phyloP scores from a whole-genome alignment of 2,888 invertebrate genomes.

The Drosophila putrida region DNA sequence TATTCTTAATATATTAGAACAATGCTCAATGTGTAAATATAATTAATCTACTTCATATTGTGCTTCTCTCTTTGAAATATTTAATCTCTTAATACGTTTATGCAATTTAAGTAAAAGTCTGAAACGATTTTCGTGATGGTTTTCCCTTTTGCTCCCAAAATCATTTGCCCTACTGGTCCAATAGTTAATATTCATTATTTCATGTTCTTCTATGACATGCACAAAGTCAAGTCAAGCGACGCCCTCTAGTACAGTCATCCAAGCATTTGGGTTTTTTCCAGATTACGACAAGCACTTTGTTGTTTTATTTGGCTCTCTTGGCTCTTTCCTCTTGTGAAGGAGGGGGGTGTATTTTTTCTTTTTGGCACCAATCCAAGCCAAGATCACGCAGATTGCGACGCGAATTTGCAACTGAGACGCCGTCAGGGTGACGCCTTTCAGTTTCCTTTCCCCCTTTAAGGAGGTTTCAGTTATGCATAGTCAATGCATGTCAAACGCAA shows the following conservation, averaged over 20 bases:
- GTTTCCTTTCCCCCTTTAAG: not conserved
- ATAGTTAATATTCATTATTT: conserved; percentile 71
- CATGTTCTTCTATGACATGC: conserved; percentile 64
- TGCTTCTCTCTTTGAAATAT: not conserved
- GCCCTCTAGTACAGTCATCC: conserved; percentile 35
- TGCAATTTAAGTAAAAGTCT: conserved; percentile 7
- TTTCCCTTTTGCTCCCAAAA: not conserved
- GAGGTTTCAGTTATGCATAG: conserved; percentile 59
- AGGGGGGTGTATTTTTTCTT: not conserved
- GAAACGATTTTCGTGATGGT: conserved; percentile 9
- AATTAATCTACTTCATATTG: no score
- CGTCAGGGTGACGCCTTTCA: conserved; percentile 53
- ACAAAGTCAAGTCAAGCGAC: conserved; percentile 60
- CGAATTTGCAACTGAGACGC: conserved; percentile 60
- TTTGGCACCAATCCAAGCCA: conserved; percentile 64
- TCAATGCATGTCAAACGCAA: conserved; percentile 78
- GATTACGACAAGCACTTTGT: conserved; percentile 50
- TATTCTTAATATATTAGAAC: no score
- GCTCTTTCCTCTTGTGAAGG: not conserved
- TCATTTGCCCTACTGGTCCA: not conserved
- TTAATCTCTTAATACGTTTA: not conserved
- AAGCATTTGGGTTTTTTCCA: conserved; percentile 15
- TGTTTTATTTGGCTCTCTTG: conserved; percentile 13
- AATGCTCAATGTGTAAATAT: no score
- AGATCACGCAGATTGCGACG: conserved; percentile 68